A percentile compares a stretch with the other conserved stretches of the same genome.
These are phyloP conservation scores for Gandaritis pyraliata DNA, from an alignment of 2,888 invertebrate genomes.

Conservation along the genomic window DNA sequence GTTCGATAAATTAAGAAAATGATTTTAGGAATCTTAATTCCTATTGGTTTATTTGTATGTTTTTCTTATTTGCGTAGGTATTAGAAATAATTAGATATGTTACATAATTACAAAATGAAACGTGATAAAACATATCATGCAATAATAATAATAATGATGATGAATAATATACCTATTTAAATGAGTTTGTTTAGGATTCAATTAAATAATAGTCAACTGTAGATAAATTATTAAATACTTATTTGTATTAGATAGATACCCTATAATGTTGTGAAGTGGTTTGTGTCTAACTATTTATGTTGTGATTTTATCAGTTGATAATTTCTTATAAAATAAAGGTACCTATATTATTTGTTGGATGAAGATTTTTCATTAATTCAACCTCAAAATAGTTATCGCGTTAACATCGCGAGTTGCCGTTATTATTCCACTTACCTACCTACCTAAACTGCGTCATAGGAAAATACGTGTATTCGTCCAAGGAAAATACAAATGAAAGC, in stretches of 20 bases:
- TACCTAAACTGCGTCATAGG: no score
- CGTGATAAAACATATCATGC: conserved; percentile 71
- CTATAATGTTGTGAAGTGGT: conserved; percentile 49
- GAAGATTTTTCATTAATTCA: conserved; percentile 20
- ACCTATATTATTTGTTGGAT: conserved; percentile 73
- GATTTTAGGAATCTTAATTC: no score
- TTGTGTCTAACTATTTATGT: conserved; percentile 52
- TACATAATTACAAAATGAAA: conserved; percentile 14
- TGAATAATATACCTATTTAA: conserved; percentile 34
- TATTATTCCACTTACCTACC: no score
- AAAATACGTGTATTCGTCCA: no score
- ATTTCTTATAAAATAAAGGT: conserved; percentile 63
- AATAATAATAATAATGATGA: conserved; percentile 44
- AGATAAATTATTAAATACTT: conserved; percentile 8
- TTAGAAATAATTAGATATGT: no score
- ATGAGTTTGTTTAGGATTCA: conserved; percentile 35
- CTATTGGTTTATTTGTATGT: no score
- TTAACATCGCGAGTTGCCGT: no score
- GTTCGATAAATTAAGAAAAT: no score
- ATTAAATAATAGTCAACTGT: conserved; percentile 37
- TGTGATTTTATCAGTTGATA: conserved; percentile 67
- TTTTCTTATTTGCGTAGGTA: no score
- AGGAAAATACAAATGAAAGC: no score
- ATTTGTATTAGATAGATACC: not conserved
- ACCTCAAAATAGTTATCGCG: not conserved